Evolutionary conservation across 1,140 invertebrate species (phyloP).

Genomic region (Ceratitis capitata): DNA sequence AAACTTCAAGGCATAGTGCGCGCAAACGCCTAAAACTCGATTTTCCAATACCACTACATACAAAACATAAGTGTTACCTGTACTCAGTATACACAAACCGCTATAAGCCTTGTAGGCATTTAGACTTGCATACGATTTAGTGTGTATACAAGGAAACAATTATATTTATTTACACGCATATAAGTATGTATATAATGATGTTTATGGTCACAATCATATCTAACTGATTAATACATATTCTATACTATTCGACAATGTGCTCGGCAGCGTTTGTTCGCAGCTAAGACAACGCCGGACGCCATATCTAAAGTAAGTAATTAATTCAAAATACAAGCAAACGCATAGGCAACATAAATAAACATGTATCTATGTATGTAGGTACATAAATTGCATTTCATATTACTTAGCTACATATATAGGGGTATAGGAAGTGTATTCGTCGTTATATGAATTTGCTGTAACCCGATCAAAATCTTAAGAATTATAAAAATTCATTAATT

Average conservation of each 20-base stretch:
- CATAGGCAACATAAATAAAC: not conserved
- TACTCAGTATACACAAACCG: too few relatives aligned
- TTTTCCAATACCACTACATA: too few relatives aligned
- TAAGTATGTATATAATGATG: not conserved
- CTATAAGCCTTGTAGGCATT: not conserved
- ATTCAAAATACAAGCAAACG: constrained; percentile 17
- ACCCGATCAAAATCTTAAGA: too few relatives aligned
- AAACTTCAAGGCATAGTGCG: too few relatives aligned
- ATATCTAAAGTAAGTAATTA: not conserved
- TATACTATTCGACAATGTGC: not conserved
- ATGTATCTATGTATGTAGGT: not conserved
- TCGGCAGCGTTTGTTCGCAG: not conserved
- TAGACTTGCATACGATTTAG: not conserved
- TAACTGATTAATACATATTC: constrained; percentile 9
- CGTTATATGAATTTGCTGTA: too few relatives aligned
- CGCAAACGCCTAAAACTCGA: too few relatives aligned
- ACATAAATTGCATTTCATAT: not conserved
- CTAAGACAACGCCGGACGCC: not conserved
- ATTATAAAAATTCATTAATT: too few relatives aligned
- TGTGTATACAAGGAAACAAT: too few relatives aligned
- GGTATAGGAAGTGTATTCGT: too few relatives aligned
- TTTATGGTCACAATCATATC: constrained; percentile 22
- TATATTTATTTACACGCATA: not conserved
- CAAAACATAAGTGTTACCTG: too few relatives aligned
- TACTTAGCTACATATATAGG: not conserved